Evolutionary conservation across 2,797 vertebrate species (phyloP).

Genomic region (Phoebastria nigripes): DNA sequence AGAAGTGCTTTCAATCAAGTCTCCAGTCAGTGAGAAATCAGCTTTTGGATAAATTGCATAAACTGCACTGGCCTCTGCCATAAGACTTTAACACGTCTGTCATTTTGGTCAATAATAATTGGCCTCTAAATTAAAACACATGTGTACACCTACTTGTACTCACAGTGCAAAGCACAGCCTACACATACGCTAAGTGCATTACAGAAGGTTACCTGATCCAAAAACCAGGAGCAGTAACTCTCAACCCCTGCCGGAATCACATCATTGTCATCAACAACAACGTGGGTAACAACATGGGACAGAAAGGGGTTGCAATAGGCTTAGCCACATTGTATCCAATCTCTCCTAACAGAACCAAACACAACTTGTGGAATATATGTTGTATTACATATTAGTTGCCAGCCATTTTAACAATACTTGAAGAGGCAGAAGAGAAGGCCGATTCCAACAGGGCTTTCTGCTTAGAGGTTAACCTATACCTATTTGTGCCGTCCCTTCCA

Average conservation of each 20-base stretch:
- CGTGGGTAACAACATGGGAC: fast-evolving
- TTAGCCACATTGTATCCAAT: fast-evolving
- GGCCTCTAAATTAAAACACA: neutral
- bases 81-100: fast-evolving
- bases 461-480: no score
- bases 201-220: neutral
- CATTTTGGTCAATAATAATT: neutral
- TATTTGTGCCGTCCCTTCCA: neutral
- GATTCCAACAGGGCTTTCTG: neutral
- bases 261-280: neutral
- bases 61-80: no score
- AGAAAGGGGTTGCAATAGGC: neutral
- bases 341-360: neutral
- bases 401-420: neutral
- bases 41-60: neutral
- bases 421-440: neutral
- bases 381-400: fast-evolving
- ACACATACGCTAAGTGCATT: fast-evolving
- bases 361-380: neutral
- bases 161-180: neutral
- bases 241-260: neutral
- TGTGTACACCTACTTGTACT: no score
- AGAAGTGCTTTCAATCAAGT: neutral
- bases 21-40: neutral
- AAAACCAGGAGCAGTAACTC: neutral